These are phyloP conservation scores for Hypanus sabinus DNA, from an alignment of 2,113 vertebrate genomes.

Conservation along the genomic window DNA sequence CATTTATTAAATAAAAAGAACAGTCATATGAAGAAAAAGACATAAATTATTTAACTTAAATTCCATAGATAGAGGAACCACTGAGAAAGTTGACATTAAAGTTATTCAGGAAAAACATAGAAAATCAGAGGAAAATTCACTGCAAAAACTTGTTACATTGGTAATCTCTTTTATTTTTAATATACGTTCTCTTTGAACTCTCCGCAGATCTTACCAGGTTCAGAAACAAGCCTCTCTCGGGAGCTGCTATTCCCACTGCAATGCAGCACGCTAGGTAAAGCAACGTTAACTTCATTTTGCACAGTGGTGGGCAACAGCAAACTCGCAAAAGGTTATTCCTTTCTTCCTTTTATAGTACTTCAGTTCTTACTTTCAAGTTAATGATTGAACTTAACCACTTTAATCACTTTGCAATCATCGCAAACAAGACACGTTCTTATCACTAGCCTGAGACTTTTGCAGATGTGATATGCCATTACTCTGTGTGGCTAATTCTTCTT, in stretches of 20 bases:
- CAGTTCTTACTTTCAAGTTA: background rate
- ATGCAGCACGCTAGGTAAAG: conserved; percentile 40
- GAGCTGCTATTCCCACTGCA: background rate
- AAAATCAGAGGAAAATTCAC: background rate
- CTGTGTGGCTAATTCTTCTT: background rate
- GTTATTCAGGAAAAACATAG: background rate
- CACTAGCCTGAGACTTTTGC: background rate
- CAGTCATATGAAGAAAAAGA: background rate
- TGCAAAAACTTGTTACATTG: background rate
- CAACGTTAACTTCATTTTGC: conserved; percentile 41
- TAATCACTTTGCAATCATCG: background rate
- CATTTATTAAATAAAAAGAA: background rate
- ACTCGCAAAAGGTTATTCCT: background rate
- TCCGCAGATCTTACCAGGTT: conserved; percentile 53
- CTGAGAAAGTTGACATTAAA: background rate
- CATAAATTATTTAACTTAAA: background rate
- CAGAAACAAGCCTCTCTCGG: conserved; percentile 46
- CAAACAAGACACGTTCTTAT: background rate
- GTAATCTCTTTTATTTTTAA: background rate
- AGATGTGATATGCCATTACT: background rate
- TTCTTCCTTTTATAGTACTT: background rate
- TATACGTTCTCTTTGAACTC: no score
- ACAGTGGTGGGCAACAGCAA: background rate
- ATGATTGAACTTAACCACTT: background rate
- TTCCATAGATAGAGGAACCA: background rate